Evolutionary conservation across 2,888 invertebrate genomes (phyloP), one percentile per base, ranked within the genome.

Genomic region (Zygogramma bicolorata): DNA sequence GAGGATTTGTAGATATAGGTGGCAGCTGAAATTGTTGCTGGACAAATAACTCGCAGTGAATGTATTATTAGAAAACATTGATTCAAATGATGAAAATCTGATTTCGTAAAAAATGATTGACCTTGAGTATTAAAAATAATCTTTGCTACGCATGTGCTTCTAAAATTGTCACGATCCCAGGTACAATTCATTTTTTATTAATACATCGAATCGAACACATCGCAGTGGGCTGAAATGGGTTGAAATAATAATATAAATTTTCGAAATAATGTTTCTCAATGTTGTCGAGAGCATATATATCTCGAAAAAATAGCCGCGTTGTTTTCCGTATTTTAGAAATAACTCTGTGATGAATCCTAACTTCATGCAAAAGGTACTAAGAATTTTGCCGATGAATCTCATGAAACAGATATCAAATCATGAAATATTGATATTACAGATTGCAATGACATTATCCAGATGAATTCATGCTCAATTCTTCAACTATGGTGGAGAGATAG

Each of bases 71-170:
- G 53, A 53, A 53, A 53, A 6, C 27, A 53, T 53, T 27, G 27
- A 25, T 25, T 53, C 53, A 27, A 53, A 27, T 53, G n/a, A 53
- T 53, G 25, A 22, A 22, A 53, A 25, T 53, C 13, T 53, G 27
- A 53, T 53, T 53, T 53, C 15, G 15, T 27, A 53, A 53, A 53
- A 53, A 53, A 53, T 53, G 15, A 53, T 53, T 53, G 53, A 7
- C 53, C 53, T 53, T 53, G 25, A 27, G 18, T 46, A 46, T 46
- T 46, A 53, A 53, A 53, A 53, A 25, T 53, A 53, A 53, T 27
- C 25, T 8, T 18, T 10, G 8, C 20, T 20, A 46, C 20, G 46
- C 46, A 46, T 46, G 27, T 53, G 25, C 27, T 53, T 53, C 53
- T 53, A 53, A 53, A 53, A 53, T 53, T 27, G 25, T 27, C 53